Percentiles rank a stretch among this genome's conserved stretches.
phyloP scores from a whole-genome alignment of 2,888 invertebrate genomes.

The Platypus cylindrus region DNA sequence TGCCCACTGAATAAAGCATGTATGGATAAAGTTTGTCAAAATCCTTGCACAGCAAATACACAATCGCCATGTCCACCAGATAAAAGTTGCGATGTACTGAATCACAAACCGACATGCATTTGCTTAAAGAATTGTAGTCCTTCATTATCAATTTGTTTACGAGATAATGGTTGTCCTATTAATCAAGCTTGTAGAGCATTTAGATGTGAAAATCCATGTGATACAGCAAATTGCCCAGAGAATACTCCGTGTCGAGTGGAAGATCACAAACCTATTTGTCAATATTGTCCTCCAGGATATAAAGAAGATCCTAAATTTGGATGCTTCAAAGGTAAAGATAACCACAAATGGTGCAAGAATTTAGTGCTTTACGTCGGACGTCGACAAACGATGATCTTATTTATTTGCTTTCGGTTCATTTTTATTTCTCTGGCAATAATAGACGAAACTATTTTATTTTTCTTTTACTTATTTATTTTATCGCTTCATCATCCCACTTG shows the following conservation, averaged over 20 bases:
- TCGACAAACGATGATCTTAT: constrained; percentile 26
- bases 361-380: constrained; percentile 27
- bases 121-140: constrained; percentile 81
- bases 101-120: constrained; percentile 76
- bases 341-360: constrained; percentile 12
- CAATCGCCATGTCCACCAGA: constrained; percentile 62
- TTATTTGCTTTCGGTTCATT: constrained; percentile 29
- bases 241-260: constrained; percentile 85
- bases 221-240: constrained; percentile 69
- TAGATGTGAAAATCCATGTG: constrained; percentile 84
- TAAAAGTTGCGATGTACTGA: constrained; percentile 77
- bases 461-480: constrained; percentile 20
- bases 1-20: constrained; percentile 81
- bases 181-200: constrained; percentile 78
- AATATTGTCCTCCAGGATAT: constrained; percentile 90
- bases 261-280: constrained; percentile 90
- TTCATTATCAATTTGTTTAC: constrained; percentile 73
- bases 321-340: constrained; percentile 86
- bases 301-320: constrained; percentile 83
- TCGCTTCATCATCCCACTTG: constrained; percentile 18
- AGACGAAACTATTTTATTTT: constrained; percentile 16
- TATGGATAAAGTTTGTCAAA: constrained; percentile 69
- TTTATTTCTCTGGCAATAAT: constrained; percentile 29
- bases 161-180: constrained; percentile 78
- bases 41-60: constrained; percentile 61